Evolutionary conservation across 2,888 invertebrate species (phyloP), one percentile per base, ranked within the genome.

Genomic region (Mechanitis mazaeus): DNA sequence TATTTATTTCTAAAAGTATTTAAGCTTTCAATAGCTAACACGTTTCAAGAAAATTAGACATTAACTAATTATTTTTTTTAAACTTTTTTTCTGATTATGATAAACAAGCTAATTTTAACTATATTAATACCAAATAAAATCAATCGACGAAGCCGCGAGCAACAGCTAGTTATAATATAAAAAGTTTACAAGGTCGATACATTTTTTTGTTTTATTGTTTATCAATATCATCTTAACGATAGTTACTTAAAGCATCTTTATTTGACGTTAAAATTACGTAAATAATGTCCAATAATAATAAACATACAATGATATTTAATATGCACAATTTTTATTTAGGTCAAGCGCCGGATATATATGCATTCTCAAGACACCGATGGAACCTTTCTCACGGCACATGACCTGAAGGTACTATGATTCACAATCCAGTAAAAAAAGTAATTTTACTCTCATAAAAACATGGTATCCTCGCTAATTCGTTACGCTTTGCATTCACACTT

Each of bases 261-360:
- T 47, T 55, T 61, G 55, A 46, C 56, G 31, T 50, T 50, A 50
- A 50, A 31, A 50, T 50, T 50, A 42, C 46, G 33, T 54, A 55
- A 45, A 56, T 47, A 60, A 54, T 58, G 33, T 47, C 42, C 45
- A 56, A 47, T 60, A 55, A 50, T 58, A 60, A 61, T 64, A 56
- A 59, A 66, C 60, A 59, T 45, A 58, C 56, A 66, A 60, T 56
- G 46, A 54, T 66, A 55, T 59, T 61, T 66, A 67, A 63, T 66
- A 67, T 69, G 64, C 61, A 68, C 59, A 66, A 64, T 67, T 64
- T 65, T 69, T 66, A 71, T 72, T 71, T 69, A 69, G 74, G 72
- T 72, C 73, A 70, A 68, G 69, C 67, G 72, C 77, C 80, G 81
- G 81, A 81, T 78, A 75, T 68, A 70, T 68, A 69, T 63, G 74